Conservation (phyloP, 2,888 invertebrate genomes). For the Latrodectus elegans region DNA sequence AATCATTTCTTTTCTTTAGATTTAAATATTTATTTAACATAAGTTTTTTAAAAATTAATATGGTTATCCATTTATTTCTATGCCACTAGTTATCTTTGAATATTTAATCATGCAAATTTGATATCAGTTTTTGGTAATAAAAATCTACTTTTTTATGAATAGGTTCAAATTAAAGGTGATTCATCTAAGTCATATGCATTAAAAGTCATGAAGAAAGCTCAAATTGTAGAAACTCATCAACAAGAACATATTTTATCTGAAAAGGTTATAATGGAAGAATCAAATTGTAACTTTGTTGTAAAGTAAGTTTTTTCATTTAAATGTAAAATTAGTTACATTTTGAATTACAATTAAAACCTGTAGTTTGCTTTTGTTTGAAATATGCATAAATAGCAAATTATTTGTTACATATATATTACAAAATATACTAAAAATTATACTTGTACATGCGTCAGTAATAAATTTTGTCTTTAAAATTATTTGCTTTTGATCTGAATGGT, state of each 20-base stretch:
- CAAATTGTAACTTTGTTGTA: conserved; percentile 97
- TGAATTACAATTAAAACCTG: too few species aligned
- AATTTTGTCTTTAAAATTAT: neutral
- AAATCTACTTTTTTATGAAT: neutral
- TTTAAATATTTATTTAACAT: too few species aligned
- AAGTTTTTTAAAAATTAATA: too few species aligned
- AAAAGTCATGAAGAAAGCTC: conserved; percentile 98
- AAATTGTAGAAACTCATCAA: conserved; percentile 97
- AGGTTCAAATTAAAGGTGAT: conserved; percentile 79
- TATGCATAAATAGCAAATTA: neutral
- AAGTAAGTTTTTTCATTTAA: conserved; percentile 71
- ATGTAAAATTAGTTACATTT: too few species aligned
- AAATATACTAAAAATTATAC: neutral
- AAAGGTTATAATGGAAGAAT: conserved; percentile 95
- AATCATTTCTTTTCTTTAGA: too few species aligned
- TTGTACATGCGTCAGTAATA: neutral
- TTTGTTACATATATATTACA: neutral
- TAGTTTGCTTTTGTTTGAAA: too few species aligned
- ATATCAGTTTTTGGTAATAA: neutral
- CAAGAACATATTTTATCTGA: conserved; percentile 99
- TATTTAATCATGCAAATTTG: too few species aligned
- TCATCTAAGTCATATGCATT: conserved; percentile 85
- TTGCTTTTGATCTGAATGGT: neutral
- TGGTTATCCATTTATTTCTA: too few species aligned
- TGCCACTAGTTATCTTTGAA: too few species aligned